A percentile compares a stretch with the other conserved stretches of the same genome.
These are phyloP conservation scores for Oegoconia quadripuncta DNA, from an alignment of 2,888 invertebrate genomes.

Conservation along the genomic window DNA sequence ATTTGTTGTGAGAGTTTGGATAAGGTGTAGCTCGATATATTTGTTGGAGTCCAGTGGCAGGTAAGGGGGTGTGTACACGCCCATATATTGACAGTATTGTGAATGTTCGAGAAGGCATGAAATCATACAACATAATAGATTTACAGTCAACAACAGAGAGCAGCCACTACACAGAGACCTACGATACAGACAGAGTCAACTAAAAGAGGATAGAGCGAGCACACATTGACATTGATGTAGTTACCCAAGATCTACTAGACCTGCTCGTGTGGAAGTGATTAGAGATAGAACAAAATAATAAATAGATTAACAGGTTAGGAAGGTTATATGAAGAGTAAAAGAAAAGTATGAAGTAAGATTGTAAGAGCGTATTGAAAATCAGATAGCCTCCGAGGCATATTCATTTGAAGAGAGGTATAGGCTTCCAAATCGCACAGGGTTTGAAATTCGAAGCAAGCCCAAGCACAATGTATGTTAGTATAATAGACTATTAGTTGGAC, in stretches of 20 bases:
- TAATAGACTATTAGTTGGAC: constrained; percentile 43
- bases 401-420: constrained; percentile 33
- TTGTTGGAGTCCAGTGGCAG: constrained; percentile 73
- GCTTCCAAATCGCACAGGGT: constrained; percentile 49
- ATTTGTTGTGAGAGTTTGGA: constrained; percentile 72
- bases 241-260: constrained; percentile 26
- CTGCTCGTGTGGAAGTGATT: constrained; percentile 40
- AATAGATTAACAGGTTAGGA: constrained; percentile 29
- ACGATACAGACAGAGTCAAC: constrained; percentile 63
- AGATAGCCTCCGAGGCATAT: constrained; percentile 46
- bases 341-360: constrained; percentile 46
- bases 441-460: constrained; percentile 70
- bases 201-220: constrained; percentile 66
- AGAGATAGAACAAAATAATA: constrained; percentile 34
- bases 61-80: constrained; percentile 70
- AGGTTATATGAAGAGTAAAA: constrained; percentile 42
- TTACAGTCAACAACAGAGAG: constrained; percentile 78
- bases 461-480: constrained; percentile 69
- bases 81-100: constrained; percentile 72
- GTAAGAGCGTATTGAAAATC: constrained; percentile 57
- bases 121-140: constrained; percentile 76
- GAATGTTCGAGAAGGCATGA: constrained; percentile 78
- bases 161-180: constrained; percentile 79
- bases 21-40: constrained; percentile 75
- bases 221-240: constrained; percentile 45